phyloP scores from a whole-genome alignment of 2,888 invertebrate genomes.

The Nebria salina region DNA sequence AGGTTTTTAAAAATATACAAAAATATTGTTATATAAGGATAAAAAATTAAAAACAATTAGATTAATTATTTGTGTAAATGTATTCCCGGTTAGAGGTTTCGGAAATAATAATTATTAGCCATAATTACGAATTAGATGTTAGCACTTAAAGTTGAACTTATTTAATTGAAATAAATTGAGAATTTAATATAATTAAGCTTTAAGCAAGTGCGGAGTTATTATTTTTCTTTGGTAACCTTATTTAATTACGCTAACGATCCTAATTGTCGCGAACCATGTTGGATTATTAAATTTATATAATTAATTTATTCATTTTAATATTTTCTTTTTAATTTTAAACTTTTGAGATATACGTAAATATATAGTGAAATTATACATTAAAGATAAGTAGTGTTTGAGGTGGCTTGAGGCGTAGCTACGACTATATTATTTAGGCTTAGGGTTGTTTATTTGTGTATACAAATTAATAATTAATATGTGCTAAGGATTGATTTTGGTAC shows the following conservation, averaged over 20 bases:
- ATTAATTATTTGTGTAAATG: neutral
- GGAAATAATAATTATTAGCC: neutral
- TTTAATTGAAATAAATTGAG: neutral
- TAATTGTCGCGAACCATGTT: neutral
- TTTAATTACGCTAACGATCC: neutral
- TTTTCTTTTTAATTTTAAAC: too few relatives aligned
- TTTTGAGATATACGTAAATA: too few relatives aligned
- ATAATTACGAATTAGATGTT: neutral
- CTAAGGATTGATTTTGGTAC: too few relatives aligned
- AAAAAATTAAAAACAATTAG: too few relatives aligned
- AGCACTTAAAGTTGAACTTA: neutral
- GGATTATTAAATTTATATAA: neutral
- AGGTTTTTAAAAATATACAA: too few relatives aligned
- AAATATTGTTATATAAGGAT: too few relatives aligned
- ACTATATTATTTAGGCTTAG: too few relatives aligned
- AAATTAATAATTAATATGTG: too few relatives aligned
- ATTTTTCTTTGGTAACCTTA: neutral
- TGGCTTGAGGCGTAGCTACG: too few relatives aligned
- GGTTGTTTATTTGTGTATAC: too few relatives aligned
- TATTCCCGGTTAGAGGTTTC: neutral
- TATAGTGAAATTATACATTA: too few relatives aligned
- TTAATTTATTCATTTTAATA: neutral
- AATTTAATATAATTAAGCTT: neutral
- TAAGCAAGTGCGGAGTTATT: neutral
- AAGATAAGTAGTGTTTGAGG: too few relatives aligned